These are phyloP conservation scores for Sorex fumeus DNA, from an alignment of 2,113 vertebrate genomes.

Conservation along the genomic window DNA sequence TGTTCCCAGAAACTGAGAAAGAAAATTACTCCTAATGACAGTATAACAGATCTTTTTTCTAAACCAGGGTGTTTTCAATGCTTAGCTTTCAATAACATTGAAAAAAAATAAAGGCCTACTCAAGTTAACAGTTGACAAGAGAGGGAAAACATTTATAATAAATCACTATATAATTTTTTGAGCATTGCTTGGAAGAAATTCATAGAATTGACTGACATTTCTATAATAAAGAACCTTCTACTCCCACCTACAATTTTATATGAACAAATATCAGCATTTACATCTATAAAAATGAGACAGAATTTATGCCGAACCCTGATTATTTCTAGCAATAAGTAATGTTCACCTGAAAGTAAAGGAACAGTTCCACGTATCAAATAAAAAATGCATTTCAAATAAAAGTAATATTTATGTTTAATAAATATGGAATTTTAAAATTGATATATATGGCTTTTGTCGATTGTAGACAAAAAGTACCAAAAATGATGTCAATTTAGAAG, in stretches of 20 bases:
- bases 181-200: constrained; percentile 64
- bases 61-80: constrained; percentile 57
- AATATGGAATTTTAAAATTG: constrained; percentile 13
- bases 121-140: constrained; percentile 64
- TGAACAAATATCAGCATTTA: constrained; percentile 55
- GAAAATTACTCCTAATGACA: constrained; percentile 71
- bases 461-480: background rate
- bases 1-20: constrained; percentile 63
- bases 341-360: constrained; percentile 29
- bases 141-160: constrained; percentile 70
- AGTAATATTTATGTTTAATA: constrained; percentile 30
- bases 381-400: constrained; percentile 34
- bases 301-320: background rate
- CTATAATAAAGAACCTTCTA: constrained; percentile 56
- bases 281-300: constrained; percentile 60
- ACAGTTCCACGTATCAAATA: constrained; percentile 20
- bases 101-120: constrained; percentile 46
- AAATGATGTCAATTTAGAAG: constrained; percentile 3
- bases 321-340: constrained; percentile 55
- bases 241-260: constrained; percentile 57
- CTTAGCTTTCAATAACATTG: constrained; percentile 59
- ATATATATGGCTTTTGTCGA: constrained; percentile 6
- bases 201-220: constrained; percentile 64
- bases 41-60: constrained; percentile 57
- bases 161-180: constrained; percentile 64